A percentile compares a stretch with the other conserved stretches of the same genome.
Evolutionary conservation across 23 tunicate species (phyloP).

Genomic region (Trididemnum nubilum): DNA sequence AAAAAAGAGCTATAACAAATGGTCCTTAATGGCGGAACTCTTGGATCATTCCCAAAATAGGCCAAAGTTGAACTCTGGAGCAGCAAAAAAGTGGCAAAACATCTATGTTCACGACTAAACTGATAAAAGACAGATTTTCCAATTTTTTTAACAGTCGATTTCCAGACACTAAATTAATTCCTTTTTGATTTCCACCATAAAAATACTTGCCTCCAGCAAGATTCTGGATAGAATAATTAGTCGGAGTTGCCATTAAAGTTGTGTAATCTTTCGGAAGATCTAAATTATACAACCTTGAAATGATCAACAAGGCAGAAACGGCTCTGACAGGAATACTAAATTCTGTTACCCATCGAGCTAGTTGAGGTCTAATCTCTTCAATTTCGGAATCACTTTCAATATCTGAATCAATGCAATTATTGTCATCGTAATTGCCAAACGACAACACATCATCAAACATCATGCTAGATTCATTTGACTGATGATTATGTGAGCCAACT

Average conservation of each 20-base stretch:
- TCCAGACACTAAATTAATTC: background rate
- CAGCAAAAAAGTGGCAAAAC: constrained; percentile 49
- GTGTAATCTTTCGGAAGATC: constrained; percentile 27
- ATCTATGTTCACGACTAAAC: constrained; percentile 40
- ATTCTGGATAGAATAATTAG: constrained; percentile 4
- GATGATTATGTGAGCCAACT: too few relatives aligned
- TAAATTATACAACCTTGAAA: background rate
- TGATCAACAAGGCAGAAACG: background rate
- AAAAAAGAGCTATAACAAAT: constrained; percentile 25
- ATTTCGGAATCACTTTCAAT: background rate
- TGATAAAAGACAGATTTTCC: background rate
- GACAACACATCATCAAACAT: too few relatives aligned
- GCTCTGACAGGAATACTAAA: background rate
- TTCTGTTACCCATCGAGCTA: background rate
- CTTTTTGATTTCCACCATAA: constrained; percentile 22
- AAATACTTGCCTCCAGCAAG: constrained; percentile 9
- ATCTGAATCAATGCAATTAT: too few relatives aligned
- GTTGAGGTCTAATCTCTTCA: background rate
- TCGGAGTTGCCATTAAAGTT: constrained; percentile 22
- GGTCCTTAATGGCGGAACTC: background rate
- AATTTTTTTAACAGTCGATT: background rate
- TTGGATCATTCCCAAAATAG: constrained; percentile 29
- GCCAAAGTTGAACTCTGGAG: constrained; percentile 30
- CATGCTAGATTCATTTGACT: too few relatives aligned
- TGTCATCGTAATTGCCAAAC: too few relatives aligned